Conservation (phyloP, 2,113 vertebrate species). For the Gasterosteus nipponicus region DNA sequence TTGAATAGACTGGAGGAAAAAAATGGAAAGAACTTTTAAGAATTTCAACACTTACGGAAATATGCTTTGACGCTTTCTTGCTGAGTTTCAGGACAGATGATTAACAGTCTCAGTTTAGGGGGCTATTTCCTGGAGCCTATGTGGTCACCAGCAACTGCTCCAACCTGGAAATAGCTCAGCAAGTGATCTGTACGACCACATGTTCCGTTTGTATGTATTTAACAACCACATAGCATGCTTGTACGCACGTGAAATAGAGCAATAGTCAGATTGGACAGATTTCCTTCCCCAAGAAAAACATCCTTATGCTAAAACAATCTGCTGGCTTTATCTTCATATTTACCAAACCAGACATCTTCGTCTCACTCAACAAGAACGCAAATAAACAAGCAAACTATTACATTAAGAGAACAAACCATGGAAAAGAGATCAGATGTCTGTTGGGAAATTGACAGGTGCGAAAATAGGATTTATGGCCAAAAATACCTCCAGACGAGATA, state of each 20-base stretch:
- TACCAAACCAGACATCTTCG: neutral
- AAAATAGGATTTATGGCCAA: slow-evolving; percentile 43
- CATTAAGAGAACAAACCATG: neutral
- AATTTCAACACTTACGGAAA: neutral
- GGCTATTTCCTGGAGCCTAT: neutral
- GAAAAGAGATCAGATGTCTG: slow-evolving; percentile 3
- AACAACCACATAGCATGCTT: neutral
- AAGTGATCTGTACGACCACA: neutral
- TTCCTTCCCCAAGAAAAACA: neutral
- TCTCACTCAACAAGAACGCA: neutral
- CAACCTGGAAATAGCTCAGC: neutral
- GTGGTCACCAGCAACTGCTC: neutral
- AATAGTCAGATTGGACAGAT: neutral
- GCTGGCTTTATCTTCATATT: slow-evolving; percentile 1
- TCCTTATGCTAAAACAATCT: neutral
- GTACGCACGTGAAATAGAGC: neutral
- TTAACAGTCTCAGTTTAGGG: neutral
- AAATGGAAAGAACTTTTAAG: neutral
- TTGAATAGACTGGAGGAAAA: neutral
- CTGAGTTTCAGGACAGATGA: neutral
- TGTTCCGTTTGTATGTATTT: neutral
- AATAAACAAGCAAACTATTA: neutral
- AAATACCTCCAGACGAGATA: slow-evolving; percentile 53
- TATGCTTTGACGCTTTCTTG: neutral
- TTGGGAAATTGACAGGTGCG: slow-evolving; percentile 46